These are phyloP conservation scores for Tipula lateralis DNA, from an alignment of 2,888 invertebrate genomes.

Conservation along the genomic window DNA sequence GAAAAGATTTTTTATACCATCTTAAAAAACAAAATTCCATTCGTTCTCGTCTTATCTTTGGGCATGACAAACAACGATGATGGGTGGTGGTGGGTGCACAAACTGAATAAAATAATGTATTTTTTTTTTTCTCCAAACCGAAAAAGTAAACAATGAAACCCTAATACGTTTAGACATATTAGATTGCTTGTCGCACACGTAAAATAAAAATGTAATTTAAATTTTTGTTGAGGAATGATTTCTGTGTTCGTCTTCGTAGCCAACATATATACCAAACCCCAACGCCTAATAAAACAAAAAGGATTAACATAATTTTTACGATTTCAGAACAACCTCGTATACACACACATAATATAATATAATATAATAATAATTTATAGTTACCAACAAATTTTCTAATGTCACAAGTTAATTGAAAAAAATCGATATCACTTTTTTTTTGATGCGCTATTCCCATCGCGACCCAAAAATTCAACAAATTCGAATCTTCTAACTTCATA, in stretches of 20 bases:
- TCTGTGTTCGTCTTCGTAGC: neutral
- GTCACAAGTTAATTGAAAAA: neutral
- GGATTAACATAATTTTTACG: neutral
- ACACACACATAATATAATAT: neutral
- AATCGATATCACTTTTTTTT: neutral
- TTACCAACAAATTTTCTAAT: neutral
- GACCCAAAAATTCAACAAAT: neutral
- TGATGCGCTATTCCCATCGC: neutral
- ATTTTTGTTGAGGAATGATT: neutral
- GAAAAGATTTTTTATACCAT: neutral
- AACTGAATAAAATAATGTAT: neutral
- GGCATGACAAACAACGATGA: neutral
- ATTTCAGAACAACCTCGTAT: neutral
- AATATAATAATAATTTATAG: too few relatives aligned
- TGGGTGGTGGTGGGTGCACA: neutral
- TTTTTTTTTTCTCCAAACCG: neutral
- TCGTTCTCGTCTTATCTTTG: neutral
- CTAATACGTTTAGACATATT: constrained; percentile 11
- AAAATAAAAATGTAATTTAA: neutral
- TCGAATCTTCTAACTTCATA: neutral
- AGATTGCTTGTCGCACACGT: neutral
- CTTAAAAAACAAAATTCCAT: neutral
- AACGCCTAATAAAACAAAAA: neutral
- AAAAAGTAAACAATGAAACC: neutral
- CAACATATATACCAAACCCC: neutral